Evolutionary conservation across 2,797 vertebrate genomes (phyloP), one percentile per base, ranked within the genome.

Genomic region (Rhabdomys pumilio): DNA sequence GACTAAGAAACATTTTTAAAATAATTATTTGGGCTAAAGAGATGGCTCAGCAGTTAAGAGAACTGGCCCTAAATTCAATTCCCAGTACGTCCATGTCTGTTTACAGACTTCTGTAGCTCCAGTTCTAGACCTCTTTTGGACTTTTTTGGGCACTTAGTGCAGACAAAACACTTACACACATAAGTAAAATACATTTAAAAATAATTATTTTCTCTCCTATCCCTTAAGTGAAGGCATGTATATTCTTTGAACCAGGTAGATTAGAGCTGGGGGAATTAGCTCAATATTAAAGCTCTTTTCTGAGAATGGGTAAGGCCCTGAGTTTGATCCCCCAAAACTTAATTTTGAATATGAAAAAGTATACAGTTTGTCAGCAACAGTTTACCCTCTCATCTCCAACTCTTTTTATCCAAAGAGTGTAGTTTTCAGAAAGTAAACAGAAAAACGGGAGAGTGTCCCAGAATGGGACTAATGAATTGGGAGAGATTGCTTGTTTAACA

Each of bases 381-480:
- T 87, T 97, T 5, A 57, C 47, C 47, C 44, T 91, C 75, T 93
- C 55, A 94, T 3, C 75, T 96, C 41, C 12, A 93, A 61, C 31
- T 24, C n/a, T 44, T 95, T 20, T 95, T 73, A 91, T 20, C 38
- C 80, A 97, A 72, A 89, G 34, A 50, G 14, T 95, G 41, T 83
- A 85, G 83, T 94, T 97, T 75, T 94, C 50, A 95, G 53, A 93
- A 96, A 93, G 76, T 63, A 67, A 91, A n/a, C 41, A 95, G 84
- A 87, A 92, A 96, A 63, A 47, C 59, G 88, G 67, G 76, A 91
- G 47, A 80, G 83, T 83, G 57, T 95, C 20, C 47, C 53, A 89
- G 44, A 92, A 73, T 15, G 90, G n/a, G 53, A 94, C 55, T 29
- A 91, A 55, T 91, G 79, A 77, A 55, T 90, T 97, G 90, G 44